Percentiles rank a stretch among this genome's conserved stretches.
These are phyloP conservation scores for Sternotherus odoratus DNA, from an alignment of 2,797 vertebrate genomes.

Conservation along the genomic window DNA sequence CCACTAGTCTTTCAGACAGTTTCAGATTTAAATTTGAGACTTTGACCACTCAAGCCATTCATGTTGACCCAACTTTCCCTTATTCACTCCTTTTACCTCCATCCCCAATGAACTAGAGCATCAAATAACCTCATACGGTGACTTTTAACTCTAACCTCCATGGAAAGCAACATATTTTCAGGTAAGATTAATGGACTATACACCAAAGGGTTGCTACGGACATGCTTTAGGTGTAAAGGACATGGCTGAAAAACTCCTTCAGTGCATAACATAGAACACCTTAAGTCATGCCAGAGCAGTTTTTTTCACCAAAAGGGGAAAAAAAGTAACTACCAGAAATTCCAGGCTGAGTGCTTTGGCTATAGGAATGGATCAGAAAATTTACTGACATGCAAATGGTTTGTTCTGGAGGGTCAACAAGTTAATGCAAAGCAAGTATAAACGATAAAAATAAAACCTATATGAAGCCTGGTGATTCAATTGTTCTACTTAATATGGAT, in stretches of 20 bases:
- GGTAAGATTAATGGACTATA: background rate
- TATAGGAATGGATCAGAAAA: background rate
- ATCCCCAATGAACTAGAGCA: background rate
- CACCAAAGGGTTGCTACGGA: background rate
- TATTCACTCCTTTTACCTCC: background rate
- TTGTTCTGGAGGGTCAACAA: background rate
- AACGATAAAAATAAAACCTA: background rate
- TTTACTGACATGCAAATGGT: background rate
- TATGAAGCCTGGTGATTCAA: background rate
- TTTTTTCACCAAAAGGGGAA: accelerated
- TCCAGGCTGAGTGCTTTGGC: background rate
- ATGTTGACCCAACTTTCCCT: background rate
- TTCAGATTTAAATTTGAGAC: background rate
- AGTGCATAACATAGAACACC: background rate
- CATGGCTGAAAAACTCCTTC: background rate
- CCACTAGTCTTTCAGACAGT: background rate
- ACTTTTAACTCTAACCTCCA: background rate
- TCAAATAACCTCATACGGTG: background rate
- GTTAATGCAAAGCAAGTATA: background rate
- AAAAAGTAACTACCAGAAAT: background rate
- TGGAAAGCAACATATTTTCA: background rate
- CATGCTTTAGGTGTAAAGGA: background rate
- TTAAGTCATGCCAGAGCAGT: background rate
- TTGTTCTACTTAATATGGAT: background rate
- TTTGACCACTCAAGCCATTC: accelerated